Percentiles rank a stretch among this genome's conserved stretches.
phyloP scores from a whole-genome alignment of 2,113 vertebrate species.

The Ctenodactylus gundi region DNA sequence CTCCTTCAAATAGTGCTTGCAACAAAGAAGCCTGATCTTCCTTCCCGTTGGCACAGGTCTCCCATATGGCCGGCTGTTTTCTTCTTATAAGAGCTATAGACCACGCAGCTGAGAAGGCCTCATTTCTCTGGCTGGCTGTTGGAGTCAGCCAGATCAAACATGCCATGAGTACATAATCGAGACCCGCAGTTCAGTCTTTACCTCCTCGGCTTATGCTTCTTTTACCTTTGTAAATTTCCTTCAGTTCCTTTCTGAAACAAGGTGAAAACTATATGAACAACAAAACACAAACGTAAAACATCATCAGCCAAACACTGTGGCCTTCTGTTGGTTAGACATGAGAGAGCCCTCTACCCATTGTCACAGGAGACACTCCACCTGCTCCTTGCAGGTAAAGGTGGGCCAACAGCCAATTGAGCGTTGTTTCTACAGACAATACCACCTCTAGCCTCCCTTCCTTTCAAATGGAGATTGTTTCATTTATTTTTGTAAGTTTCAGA shows the following conservation, averaged over 20 bases:
- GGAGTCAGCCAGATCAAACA: not conserved
- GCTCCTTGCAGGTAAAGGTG: no score
- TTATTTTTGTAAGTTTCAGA: not conserved
- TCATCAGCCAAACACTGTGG: not conserved
- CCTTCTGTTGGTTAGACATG: not conserved
- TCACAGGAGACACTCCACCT: not conserved
- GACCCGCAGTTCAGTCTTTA: not conserved
- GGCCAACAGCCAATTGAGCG: no score
- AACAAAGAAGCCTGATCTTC: not conserved
- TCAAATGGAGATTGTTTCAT: not conserved
- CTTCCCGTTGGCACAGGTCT: not conserved
- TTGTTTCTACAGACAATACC: no score
- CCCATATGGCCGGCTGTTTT: not conserved
- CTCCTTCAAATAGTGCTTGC: not conserved
- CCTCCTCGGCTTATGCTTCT: not conserved
- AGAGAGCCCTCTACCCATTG: not conserved
- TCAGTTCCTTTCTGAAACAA: constrained; percentile 25
- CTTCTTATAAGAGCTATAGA: not conserved
- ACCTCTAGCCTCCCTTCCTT: not conserved
- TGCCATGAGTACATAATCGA: accelerated
- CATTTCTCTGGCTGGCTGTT: not conserved
- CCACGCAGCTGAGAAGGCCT: not conserved
- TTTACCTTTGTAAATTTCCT: not conserved
- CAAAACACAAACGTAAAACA: not conserved
- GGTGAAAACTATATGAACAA: not conserved